phyloP scores from a whole-genome alignment of 64 coral and sea anemone genomes.

The Trachythela sp. region DNA sequence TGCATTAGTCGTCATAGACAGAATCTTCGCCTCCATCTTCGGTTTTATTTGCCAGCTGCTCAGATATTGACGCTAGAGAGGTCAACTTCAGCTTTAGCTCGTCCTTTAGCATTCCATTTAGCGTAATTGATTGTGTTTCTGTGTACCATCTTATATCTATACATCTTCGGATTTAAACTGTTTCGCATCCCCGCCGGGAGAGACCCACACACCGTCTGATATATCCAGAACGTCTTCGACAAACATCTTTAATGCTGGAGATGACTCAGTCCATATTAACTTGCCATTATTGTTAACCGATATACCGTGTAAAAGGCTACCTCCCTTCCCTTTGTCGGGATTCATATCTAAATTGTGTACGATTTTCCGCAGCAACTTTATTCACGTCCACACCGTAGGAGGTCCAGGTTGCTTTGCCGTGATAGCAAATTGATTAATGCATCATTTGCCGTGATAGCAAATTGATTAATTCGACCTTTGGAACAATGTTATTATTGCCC shows the following conservation, averaged over 20 bases:
- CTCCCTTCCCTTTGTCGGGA: not conserved
- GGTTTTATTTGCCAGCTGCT: not conserved
- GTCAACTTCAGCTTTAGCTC: not conserved
- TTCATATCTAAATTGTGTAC: not conserved
- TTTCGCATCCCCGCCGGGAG: not conserved
- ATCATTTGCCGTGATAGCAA: too few species aligned
- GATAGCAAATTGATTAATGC: too few species aligned
- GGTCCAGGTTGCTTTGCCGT: too few species aligned
- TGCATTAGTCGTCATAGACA: too few species aligned
- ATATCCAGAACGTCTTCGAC: not conserved
- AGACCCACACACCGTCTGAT: not conserved
- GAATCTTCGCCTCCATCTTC: too few species aligned
- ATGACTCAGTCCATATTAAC: not conserved
- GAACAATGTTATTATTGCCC: too few species aligned
- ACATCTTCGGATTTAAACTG: not conserved
- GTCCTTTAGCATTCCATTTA: too few species aligned
- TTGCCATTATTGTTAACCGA: not conserved
- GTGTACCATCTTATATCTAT: not conserved
- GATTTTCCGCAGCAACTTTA: too few species aligned
- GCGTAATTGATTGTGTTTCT: not conserved
- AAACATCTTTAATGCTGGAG: not conserved
- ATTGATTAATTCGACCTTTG: too few species aligned
- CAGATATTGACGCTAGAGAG: not conserved
- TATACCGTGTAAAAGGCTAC: not conserved
- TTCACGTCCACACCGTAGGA: too few species aligned